These are phyloP conservation scores for Hydraecia micacea DNA, from an alignment of 2,888 invertebrate species.

Conservation along the genomic window DNA sequence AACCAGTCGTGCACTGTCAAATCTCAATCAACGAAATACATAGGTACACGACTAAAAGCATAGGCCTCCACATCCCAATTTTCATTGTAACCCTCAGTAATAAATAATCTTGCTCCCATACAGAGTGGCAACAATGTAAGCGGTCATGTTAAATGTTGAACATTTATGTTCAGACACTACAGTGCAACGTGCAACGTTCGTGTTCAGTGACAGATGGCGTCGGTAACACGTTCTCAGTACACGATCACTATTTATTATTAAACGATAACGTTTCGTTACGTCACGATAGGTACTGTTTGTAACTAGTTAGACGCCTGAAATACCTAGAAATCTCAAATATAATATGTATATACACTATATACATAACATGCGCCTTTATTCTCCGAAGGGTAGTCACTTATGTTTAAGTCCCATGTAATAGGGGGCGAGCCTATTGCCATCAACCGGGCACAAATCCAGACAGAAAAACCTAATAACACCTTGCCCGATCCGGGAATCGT, in stretches of 20 bases:
- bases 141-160: constrained; percentile 44
- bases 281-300: not conserved
- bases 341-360: not conserved
- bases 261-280: constrained; percentile 38
- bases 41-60: not conserved
- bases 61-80: not conserved
- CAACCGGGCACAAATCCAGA: not conserved
- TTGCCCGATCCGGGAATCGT: not conserved
- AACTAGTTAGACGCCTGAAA: not conserved
- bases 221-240: constrained; percentile 44
- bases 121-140: constrained; percentile 28
- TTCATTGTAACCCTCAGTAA: constrained; percentile 3
- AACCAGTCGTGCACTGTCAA: not conserved
- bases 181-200: constrained; percentile 50
- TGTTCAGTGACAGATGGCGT: constrained; percentile 52
- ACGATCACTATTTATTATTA: constrained; percentile 50
- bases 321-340: not conserved
- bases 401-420: not conserved
- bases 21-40: not conserved
- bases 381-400: not conserved
- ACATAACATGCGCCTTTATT: not conserved
- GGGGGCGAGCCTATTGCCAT: not conserved
- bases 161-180: constrained; percentile 49
- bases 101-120: constrained; percentile 28
- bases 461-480: not conserved